Percentiles rank a stretch among this genome's conserved stretches.
phyloP scores from a whole-genome alignment of 1,140 invertebrate genomes.

The Agrilus planipennis region DNA sequence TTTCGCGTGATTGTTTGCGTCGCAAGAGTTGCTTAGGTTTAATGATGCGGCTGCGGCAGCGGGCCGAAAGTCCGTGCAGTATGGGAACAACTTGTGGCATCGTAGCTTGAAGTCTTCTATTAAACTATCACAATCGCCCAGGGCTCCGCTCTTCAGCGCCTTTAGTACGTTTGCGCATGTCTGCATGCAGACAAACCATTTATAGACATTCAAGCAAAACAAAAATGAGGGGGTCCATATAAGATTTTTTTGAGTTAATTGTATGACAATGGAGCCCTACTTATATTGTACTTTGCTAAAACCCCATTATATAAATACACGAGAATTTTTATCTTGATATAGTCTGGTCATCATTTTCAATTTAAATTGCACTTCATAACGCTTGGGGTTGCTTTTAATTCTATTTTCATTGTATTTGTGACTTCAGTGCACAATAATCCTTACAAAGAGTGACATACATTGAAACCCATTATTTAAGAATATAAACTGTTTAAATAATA shows the following conservation, averaged over 20 bases:
- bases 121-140: slow-evolving; percentile 57
- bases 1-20: too few species aligned
- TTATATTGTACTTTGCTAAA: neutral
- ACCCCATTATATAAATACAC: neutral
- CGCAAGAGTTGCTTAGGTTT: too few species aligned
- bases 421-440: too few species aligned
- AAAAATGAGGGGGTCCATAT: slow-evolving; percentile 2
- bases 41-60: too few species aligned
- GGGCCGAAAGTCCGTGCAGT: slow-evolving; percentile 57
- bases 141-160: slow-evolving; percentile 62
- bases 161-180: slow-evolving; percentile 67
- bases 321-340: neutral
- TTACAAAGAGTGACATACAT: too few species aligned
- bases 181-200: slow-evolving; percentile 36
- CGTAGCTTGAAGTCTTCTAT: slow-evolving; percentile 54
- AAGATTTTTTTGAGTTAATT: neutral
- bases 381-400: too few species aligned
- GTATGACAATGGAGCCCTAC: neutral
- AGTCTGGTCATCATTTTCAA: too few species aligned
- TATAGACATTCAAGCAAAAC: slow-evolving; percentile 6
- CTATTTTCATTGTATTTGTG: too few species aligned
- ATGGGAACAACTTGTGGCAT: slow-evolving; percentile 63
- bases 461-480: too few species aligned
- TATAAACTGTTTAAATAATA: too few species aligned
- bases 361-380: too few species aligned